These are phyloP conservation scores for Sarcophaga bullata DNA, from an alignment of 1,140 invertebrate species.

Conservation along the genomic window DNA sequence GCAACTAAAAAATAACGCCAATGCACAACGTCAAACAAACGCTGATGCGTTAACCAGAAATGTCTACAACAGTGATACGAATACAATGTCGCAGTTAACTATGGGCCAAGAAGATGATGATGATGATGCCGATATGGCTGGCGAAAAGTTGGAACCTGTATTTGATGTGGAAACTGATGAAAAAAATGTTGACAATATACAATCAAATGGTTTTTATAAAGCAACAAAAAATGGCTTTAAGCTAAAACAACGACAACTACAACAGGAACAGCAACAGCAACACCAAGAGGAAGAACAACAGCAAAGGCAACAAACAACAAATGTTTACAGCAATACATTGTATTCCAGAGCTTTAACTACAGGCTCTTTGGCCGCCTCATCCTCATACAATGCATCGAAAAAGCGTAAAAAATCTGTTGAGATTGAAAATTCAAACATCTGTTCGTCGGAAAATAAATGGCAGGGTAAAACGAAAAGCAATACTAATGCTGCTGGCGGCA, in stretches of 20 bases:
- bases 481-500: slow-evolving; percentile 32
- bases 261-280: slow-evolving; percentile 6
- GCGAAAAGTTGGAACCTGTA: background rate
- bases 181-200: slow-evolving; percentile 33
- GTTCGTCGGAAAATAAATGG: slow-evolving; percentile 45
- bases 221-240: slow-evolving; percentile 42
- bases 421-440: slow-evolving; percentile 35
- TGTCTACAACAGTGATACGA: background rate
- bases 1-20: slow-evolving; percentile 1
- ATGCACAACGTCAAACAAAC: background rate
- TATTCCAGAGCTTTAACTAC: too few species aligned
- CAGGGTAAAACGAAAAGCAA: slow-evolving; percentile 41
- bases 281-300: background rate
- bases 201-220: slow-evolving; percentile 33
- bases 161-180: slow-evolving; percentile 16
- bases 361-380: background rate
- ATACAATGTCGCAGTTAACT: background rate
- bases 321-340: too few species aligned
- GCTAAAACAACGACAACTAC: slow-evolving; percentile 31
- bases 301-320: background rate
- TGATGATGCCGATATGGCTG: background rate
- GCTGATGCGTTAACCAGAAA: slow-evolving; percentile 14
- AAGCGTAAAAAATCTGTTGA: slow-evolving; percentile 22
- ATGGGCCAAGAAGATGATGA: slow-evolving; percentile 12
- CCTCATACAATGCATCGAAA: slow-evolving; percentile 21